Percentiles rank a stretch among this genome's conserved stretches.
phyloP scores from a whole-genome alignment of 2,797 vertebrate genomes.

The Peromyscus eremicus region DNA sequence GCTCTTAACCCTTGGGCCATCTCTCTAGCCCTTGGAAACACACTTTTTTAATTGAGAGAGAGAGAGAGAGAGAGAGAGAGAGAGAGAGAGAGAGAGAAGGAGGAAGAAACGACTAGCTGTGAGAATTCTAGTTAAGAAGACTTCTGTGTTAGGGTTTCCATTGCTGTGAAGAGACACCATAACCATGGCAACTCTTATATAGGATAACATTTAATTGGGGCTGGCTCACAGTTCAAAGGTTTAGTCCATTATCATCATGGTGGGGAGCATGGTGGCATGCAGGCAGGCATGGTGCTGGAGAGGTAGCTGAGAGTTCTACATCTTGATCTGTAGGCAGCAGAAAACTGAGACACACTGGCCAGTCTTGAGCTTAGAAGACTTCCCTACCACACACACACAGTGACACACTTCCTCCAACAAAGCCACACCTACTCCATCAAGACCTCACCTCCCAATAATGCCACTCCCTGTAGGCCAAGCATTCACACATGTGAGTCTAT shows the following conservation, averaged over 20 bases:
- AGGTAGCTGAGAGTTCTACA: not conserved
- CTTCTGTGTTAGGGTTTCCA: not conserved
- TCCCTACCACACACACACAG: not conserved
- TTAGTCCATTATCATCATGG: not conserved
- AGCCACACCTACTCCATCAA: too few relatives aligned
- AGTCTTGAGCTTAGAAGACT: not conserved
- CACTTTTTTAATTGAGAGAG: slow-evolving; percentile 41
- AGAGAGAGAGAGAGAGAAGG: too few relatives aligned
- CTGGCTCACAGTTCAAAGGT: not conserved
- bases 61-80: too few relatives aligned
- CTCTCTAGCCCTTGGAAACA: not conserved
- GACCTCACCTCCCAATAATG: too few relatives aligned
- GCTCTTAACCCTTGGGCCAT: not conserved
- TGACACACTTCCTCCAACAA: not conserved
- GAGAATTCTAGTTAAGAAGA: not conserved
- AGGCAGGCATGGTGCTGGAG: not conserved
- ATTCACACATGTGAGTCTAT: too few relatives aligned
- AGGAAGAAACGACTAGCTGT: not conserved
- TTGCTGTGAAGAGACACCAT: not conserved
- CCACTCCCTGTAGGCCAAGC: too few relatives aligned
- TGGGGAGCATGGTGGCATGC: not conserved
- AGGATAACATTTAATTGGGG: not conserved
- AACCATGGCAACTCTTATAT: not conserved
- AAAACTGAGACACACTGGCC: not conserved
- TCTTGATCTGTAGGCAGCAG: not conserved